These are phyloP conservation scores for Pterocles orientalis DNA, from an alignment of 2,113 vertebrate species.

Conservation along the genomic window DNA sequence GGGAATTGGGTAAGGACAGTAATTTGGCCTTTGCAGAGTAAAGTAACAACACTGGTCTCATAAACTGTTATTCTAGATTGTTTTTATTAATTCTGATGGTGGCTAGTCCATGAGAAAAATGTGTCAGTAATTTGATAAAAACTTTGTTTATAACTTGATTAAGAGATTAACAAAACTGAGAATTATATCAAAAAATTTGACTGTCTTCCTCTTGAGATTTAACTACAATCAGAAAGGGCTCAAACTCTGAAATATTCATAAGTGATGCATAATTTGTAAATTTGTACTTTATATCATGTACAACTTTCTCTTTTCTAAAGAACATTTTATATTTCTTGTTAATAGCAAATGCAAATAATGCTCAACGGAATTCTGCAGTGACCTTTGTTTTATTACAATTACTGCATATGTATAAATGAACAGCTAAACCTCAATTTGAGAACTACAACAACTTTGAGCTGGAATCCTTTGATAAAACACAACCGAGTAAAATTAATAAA, in stretches of 20 bases:
- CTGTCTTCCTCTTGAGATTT: conserved; percentile 12
- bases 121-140: background rate
- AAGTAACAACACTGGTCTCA: background rate
- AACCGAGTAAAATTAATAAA: conserved; percentile 68
- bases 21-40: background rate
- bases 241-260: conserved; percentile 37
- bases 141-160: background rate
- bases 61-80: background rate
- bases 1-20: background rate
- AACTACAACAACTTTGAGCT: conserved; percentile 58
- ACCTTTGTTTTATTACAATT: conserved; percentile 70
- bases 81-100: background rate
- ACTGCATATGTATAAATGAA: conserved; percentile 63
- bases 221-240: background rate
- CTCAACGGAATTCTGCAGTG: conserved; percentile 56
- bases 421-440: conserved; percentile 51
- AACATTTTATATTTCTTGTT: conserved; percentile 63
- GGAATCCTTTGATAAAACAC: conserved; percentile 67
- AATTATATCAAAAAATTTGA: background rate
- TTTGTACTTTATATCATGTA: conserved; percentile 40
- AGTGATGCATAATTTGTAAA: conserved; percentile 50
- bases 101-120: background rate
- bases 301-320: conserved; percentile 33
- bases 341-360: conserved; percentile 66
- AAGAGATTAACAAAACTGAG: background rate